Evolutionary conservation across 2,113 vertebrate species (phyloP).

Genomic region (Motacilla tschutschensis): DNA sequence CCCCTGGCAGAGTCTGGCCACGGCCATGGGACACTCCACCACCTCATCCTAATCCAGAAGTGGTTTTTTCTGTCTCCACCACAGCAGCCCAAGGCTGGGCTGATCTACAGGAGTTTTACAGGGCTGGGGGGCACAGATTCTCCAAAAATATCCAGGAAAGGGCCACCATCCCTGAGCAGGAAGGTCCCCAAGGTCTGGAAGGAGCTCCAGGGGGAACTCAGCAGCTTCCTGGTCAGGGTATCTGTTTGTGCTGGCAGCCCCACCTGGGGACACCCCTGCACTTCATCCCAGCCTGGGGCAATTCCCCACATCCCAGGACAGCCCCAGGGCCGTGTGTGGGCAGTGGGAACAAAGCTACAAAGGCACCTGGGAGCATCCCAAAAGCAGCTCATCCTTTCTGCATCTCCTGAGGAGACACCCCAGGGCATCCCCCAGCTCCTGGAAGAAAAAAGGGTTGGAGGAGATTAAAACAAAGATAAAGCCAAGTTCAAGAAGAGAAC

Average conservation of each 20-base stretch:
- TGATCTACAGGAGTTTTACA: neutral
- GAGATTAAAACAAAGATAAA: neutral
- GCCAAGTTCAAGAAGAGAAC: neutral
- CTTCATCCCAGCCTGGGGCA: neutral
- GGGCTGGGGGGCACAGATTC: neutral
- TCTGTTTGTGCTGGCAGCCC: neutral
- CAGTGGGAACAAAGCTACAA: fast-evolving
- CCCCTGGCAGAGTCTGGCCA: neutral
- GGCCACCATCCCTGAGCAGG: neutral
- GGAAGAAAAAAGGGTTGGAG: neutral
- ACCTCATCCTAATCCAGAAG: neutral
- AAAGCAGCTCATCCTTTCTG: neutral
- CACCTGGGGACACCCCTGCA: fast-evolving
- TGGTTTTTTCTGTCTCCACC: fast-evolving
- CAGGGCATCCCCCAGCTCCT: neutral
- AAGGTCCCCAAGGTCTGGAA: neutral
- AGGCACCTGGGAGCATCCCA: neutral
- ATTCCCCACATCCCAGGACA: neutral
- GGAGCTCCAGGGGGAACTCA: neutral
- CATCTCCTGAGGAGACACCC: neutral
- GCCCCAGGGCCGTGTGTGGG: neutral
- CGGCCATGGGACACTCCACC: fast-evolving
- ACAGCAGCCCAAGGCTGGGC: neutral
- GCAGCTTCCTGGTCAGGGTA: neutral
- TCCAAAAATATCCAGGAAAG: neutral